These are phyloP conservation scores for Nebria brevicollis DNA, from an alignment of 2,888 invertebrate species.

Conservation along the genomic window DNA sequence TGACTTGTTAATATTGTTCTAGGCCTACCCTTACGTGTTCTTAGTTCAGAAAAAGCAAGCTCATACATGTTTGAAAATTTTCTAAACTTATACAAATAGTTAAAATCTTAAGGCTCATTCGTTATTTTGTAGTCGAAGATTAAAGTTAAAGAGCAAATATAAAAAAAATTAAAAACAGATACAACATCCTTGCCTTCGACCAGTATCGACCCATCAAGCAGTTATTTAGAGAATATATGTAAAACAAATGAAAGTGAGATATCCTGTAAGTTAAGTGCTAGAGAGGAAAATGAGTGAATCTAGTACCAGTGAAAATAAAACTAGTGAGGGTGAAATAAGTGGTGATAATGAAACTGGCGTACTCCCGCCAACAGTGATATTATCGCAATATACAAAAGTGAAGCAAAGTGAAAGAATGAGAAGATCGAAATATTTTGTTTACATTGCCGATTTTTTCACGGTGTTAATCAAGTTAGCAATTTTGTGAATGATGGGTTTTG, in stretches of 20 bases:
- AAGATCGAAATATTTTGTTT: no score
- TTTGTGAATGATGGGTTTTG: conserved; percentile 5
- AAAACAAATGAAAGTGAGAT: conserved; percentile 24
- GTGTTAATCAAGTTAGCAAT: no score
- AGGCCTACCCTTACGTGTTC: no score
- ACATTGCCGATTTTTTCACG: conserved; percentile 24
- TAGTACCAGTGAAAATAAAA: conserved; percentile 28
- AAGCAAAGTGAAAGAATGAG: conserved; percentile 30
- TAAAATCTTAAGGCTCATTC: conserved; percentile 32
- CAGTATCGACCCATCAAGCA: conserved; percentile 22
- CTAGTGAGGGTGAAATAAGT: conserved; percentile 23
- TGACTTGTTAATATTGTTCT: no score
- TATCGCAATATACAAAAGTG: conserved; percentile 23
- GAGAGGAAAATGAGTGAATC: no score
- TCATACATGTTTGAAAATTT: no score
- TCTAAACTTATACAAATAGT: neutral
- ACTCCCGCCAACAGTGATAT: conserved; percentile 4
- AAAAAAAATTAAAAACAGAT: conserved; percentile 24
- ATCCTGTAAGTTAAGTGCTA: no score
- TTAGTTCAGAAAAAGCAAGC: no score
- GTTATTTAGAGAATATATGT: conserved; percentile 26
- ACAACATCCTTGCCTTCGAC: conserved; percentile 9
- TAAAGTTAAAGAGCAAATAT: conserved; percentile 24
- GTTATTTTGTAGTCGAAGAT: conserved; percentile 25
- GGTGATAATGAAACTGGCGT: neutral